Evolutionary conservation across 2,113 vertebrate genomes (phyloP), one percentile per base, ranked within the genome.

Genomic region (Phyllostomus discolor): DNA sequence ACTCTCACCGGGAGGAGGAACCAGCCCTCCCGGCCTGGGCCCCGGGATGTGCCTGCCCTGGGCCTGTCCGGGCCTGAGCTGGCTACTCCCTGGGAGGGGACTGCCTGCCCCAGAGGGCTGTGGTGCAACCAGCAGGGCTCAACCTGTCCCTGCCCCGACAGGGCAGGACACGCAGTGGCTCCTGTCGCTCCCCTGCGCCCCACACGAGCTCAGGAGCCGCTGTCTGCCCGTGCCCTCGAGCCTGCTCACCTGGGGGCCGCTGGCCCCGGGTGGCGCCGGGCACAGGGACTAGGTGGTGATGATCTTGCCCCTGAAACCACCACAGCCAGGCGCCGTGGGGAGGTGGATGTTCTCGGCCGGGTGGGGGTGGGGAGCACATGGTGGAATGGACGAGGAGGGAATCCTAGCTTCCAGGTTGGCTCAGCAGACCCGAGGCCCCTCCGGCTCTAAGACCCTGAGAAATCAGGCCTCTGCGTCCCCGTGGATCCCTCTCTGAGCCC

Each of bases 61-160:
- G 95, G 95, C 97, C 91, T 98, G 97, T 97, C 6, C 15, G 79
- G 93, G 75, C 97, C 86, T 97, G 97, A 98, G 89, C 52, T 33
- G 89, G 95, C 97, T 96, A 57, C 97, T 96, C 97, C 97, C 96
- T 94, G 93, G 96, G 96, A 95, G 94, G 94, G 50, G 90, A 94
- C 67, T 38, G 73, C 82, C 82, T 38, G 20, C 88, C 96, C 96
- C 48, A 79, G 15, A 48, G 93, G 79, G 91, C 67, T 88, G 76
- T 92, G 96, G 95, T 73, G 97, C 88, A 97, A 94, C 75, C 96
- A 88, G 72, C 97, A 93, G 66, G 97, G 97, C 91, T 87, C 91
- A 78, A 82, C 95, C 94, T 95, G 97, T 91, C 97, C 92, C 90
- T 75, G 94, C 41, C 66, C 93, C 24, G 33, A 54, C 96, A 97